These are phyloP conservation scores for Halcyon badia DNA, from an alignment of 2,797 vertebrate species.

Conservation along the genomic window DNA sequence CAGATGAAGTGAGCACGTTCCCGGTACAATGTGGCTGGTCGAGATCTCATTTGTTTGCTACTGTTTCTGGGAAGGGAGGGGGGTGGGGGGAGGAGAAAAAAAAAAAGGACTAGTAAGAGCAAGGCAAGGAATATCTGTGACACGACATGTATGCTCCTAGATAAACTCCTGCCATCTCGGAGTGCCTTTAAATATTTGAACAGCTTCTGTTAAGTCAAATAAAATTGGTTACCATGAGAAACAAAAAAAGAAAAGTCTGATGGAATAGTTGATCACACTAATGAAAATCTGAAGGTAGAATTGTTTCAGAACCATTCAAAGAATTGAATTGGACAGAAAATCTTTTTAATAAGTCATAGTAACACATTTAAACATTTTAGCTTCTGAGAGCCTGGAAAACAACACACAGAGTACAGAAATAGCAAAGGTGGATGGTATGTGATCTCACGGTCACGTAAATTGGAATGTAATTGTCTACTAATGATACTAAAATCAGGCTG, in stretches of 20 bases:
- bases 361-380: conserved; percentile 37
- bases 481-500: conserved; percentile 26
- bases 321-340: conserved; percentile 11
- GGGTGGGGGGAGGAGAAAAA: not conserved
- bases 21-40: not conserved
- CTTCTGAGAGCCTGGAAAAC: conserved; percentile 36
- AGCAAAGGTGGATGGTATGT: conserved; percentile 3
- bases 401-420: not conserved
- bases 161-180: conserved; percentile 75
- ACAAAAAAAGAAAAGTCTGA: conserved; percentile 60
- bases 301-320: conserved; percentile 24
- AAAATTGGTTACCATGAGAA: conserved; percentile 76
- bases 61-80: not conserved
- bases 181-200: conserved; percentile 74
- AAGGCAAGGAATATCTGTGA: conserved; percentile 62
- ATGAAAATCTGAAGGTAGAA: conserved; percentile 18
- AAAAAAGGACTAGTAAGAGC: not conserved
- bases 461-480: conserved; percentile 8
- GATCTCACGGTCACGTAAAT: not conserved
- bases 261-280: conserved; percentile 32
- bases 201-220: conserved; percentile 68
- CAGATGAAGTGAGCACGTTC: conserved; percentile 41
- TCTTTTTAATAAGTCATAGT: not conserved
- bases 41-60: conserved; percentile 41
- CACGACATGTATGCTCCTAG: conserved; percentile 69